phyloP scores from a whole-genome alignment of 2,797 vertebrate genomes.

The Craterocephalus amniculus region DNA sequence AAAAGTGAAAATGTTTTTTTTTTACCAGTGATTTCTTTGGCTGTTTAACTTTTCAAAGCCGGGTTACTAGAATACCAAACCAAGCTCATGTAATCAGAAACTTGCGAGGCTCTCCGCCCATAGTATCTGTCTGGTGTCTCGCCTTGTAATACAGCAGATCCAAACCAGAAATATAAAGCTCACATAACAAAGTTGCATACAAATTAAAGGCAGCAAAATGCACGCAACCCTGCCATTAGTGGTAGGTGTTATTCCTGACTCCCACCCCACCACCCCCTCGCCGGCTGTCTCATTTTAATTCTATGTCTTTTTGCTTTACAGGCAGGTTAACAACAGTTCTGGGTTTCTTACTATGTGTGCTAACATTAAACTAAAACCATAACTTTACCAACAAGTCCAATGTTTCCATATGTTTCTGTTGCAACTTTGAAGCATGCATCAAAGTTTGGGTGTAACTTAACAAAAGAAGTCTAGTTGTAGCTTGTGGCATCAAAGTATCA shows the following conservation, averaged over 20 bases:
- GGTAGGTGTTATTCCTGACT: constrained; percentile 78
- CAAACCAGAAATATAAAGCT: constrained; percentile 75
- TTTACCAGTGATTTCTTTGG: constrained; percentile 33
- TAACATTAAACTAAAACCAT: constrained; percentile 53
- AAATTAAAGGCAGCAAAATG: constrained; percentile 77
- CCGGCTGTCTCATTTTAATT: constrained; percentile 76
- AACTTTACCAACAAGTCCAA: constrained; percentile 32
- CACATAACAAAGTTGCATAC: constrained; percentile 65
- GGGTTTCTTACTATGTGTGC: constrained; percentile 43
- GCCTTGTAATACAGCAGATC: constrained; percentile 80
- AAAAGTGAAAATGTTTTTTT: constrained; percentile 22
- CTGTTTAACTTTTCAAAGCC: constrained; percentile 35
- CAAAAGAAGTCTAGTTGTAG: constrained; percentile 11
- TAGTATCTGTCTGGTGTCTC: constrained; percentile 75
- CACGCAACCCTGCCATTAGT: constrained; percentile 75
- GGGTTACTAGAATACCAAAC: constrained; percentile 42
- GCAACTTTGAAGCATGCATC: constrained; percentile 11
- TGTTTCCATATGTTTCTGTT: constrained; percentile 19
- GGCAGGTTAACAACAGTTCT: constrained; percentile 71
- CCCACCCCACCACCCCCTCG: constrained; percentile 18
- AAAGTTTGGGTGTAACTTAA: constrained; percentile 9
- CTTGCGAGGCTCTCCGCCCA: constrained; percentile 61
- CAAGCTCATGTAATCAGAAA: constrained; percentile 66
- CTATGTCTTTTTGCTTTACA: constrained; percentile 71
- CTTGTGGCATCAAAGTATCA: constrained; percentile 39